Conservation (phyloP, 2,888 invertebrate genomes). For the Ochropacha duplaris region DNA sequence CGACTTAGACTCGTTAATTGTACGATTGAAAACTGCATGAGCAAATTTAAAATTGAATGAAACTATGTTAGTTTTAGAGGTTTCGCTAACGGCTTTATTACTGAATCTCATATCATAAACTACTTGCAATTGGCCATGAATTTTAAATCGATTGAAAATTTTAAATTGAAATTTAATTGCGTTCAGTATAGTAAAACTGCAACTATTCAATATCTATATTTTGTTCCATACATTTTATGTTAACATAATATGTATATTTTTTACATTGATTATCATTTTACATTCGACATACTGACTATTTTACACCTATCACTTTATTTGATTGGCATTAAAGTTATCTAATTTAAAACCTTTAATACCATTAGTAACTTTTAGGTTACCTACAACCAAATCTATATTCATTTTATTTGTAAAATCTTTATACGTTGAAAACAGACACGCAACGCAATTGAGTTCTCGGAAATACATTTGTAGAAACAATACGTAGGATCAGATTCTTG, state of each 20-base stretch:
- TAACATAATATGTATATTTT: neutral
- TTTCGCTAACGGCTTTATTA: conserved; percentile 67
- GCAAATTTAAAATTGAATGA: conserved; percentile 21
- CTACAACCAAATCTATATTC: neutral
- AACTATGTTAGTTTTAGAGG: conserved; percentile 70
- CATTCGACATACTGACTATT: neutral
- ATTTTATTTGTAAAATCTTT: neutral
- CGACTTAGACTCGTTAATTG: conserved; percentile 40
- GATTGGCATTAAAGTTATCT: neutral
- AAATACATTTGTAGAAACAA: conserved; percentile 58
- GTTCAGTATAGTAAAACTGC: neutral
- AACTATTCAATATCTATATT: too few relatives aligned
- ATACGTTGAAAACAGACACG: conserved; percentile 19
- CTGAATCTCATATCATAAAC: conserved; percentile 29
- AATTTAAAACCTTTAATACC: neutral
- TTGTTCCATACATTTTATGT: too few relatives aligned
- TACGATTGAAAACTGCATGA: conserved; percentile 41
- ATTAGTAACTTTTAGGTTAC: neutral
- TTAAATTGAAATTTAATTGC: neutral
- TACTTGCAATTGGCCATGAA: neutral
- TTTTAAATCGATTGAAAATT: neutral
- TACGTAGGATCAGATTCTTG: conserved; percentile 52
- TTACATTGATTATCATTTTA: neutral
- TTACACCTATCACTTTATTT: neutral
- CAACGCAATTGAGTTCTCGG: conserved; percentile 54